Conservation (phyloP, 2,113 vertebrate genomes). For the Egretta garzetta region DNA sequence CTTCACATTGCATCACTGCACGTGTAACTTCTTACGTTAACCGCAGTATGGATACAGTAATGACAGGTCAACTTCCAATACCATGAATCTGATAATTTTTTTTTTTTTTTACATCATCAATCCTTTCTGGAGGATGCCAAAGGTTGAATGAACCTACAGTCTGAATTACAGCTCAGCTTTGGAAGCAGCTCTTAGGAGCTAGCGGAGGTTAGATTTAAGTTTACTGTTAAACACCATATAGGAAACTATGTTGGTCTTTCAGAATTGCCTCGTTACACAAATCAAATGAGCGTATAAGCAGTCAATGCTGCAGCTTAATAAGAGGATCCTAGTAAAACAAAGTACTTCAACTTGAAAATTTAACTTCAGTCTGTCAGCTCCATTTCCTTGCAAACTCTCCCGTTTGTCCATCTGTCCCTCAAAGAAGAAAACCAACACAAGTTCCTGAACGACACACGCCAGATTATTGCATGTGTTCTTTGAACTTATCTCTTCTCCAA, state of each 20-base stretch:
- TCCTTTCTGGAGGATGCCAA: background rate
- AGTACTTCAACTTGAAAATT: background rate
- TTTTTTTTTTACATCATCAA: background rate
- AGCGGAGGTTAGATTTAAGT: background rate
- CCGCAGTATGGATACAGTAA: background rate
- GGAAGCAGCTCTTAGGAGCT: background rate
- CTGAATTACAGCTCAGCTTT: slow-evolving; percentile 18
- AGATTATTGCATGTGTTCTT: background rate
- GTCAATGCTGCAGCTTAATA: background rate
- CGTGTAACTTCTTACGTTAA: background rate
- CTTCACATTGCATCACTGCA: background rate
- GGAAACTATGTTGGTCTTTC: background rate
- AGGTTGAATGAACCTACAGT: background rate
- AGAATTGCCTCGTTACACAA: background rate
- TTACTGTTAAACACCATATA: background rate
- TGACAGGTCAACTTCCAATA: background rate
- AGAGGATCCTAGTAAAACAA: background rate
- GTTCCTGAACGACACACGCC: background rate
- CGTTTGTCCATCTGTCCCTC: background rate
- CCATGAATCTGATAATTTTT: background rate
- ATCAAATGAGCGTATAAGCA: background rate
- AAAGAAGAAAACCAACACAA: background rate
- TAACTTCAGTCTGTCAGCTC: background rate
- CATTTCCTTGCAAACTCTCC: background rate
- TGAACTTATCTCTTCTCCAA: background rate